phyloP scores from a whole-genome alignment of 2,888 invertebrate genomes.

The Matsumyia berberina region DNA sequence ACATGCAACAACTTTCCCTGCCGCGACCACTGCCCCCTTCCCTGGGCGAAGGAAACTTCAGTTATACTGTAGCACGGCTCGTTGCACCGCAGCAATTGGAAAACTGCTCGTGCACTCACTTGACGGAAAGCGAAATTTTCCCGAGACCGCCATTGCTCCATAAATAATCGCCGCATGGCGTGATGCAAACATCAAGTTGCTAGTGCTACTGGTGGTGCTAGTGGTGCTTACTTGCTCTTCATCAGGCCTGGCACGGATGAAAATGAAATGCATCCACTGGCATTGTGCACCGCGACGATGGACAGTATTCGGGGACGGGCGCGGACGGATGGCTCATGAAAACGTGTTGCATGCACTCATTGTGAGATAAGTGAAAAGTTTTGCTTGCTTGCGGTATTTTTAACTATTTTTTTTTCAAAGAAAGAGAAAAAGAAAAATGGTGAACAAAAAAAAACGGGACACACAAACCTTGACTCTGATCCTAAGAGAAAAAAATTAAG shows the following conservation, averaged over 20 bases:
- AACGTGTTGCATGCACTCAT: conserved; percentile 55
- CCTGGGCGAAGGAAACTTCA: conserved; percentile 47
- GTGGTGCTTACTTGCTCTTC: conserved; percentile 33
- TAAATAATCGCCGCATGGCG: conserved; percentile 73
- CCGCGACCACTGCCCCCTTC: conserved; percentile 22
- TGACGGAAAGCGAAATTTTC: conserved; percentile 76
- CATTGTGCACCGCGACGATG: conserved; percentile 1
- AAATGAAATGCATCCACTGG: conserved; percentile 66
- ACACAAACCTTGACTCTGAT: conserved; percentile 79
- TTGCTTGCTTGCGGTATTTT: conserved; percentile 66
- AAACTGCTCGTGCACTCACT: conserved; percentile 70
- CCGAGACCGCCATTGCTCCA: conserved; percentile 70
- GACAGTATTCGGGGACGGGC: neutral
- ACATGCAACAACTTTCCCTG: conserved; percentile 68
- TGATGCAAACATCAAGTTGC: conserved; percentile 62
- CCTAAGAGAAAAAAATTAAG: conserved; percentile 61
- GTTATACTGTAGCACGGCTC: conserved; percentile 39
- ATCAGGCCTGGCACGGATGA: conserved; percentile 59
- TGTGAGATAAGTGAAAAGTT: conserved; percentile 67
- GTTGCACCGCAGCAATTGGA: conserved; percentile 66
- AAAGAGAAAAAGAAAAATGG: conserved; percentile 32
- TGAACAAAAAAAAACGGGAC: conserved; percentile 74
- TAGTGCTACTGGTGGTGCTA: conserved; percentile 15
- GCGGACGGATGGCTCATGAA: conserved; percentile 6
- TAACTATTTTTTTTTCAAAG: conserved; percentile 39